These are phyloP conservation scores for Sander lucioperca DNA, from an alignment of 2,113 vertebrate species.

Conservation along the genomic window DNA sequence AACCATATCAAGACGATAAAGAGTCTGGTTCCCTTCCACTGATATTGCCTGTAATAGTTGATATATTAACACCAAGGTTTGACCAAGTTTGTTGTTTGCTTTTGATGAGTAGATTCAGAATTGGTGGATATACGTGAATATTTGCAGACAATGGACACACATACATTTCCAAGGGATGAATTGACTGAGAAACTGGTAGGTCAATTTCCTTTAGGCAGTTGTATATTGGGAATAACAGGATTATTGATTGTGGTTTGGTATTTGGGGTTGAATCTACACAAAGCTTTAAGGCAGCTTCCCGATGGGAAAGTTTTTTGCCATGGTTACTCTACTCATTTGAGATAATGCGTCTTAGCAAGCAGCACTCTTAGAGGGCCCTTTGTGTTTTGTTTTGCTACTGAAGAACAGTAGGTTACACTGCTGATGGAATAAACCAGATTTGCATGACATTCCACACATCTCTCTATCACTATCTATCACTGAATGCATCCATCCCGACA, in stretches of 20 bases:
- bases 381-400: slow-evolving; percentile 9
- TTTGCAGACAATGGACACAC: neutral
- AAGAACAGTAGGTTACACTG: slow-evolving; percentile 23
- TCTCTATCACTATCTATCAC: slow-evolving; percentile 11
- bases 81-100: neutral
- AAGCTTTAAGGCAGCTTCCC: neutral
- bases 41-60: neutral
- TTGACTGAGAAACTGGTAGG: neutral
- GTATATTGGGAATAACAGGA: neutral
- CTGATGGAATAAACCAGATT: slow-evolving; percentile 27
- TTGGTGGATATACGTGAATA: neutral
- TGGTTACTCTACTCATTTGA: neutral
- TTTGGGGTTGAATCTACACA: neutral
- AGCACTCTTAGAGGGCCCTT: neutral
- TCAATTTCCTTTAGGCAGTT: neutral
- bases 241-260: neutral
- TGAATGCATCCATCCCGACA: slow-evolving; percentile 40
- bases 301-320: neutral
- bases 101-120: neutral
- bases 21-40: neutral
- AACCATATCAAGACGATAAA: neutral
- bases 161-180: neutral
- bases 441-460: slow-evolving; percentile 30
- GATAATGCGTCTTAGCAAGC: slow-evolving; percentile 8
- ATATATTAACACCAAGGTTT: neutral